phyloP scores from a whole-genome alignment of 2,797 vertebrate genomes.

The Gobio occitaniae region DNA sequence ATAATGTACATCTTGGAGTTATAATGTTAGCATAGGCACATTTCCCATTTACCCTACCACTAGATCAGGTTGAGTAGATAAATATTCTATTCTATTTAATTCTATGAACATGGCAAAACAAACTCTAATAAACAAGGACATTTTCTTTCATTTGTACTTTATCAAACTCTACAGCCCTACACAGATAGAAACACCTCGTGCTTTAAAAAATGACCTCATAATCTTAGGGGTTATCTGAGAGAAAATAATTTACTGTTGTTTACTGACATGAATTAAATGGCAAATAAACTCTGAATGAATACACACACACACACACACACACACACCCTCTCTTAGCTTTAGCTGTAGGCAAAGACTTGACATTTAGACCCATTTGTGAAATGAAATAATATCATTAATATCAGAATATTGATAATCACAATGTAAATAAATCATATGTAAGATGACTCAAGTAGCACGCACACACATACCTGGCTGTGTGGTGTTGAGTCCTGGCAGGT shows the following conservation, averaged over 20 bases:
- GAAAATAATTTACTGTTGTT: constrained; percentile 44
- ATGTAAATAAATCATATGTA: background rate
- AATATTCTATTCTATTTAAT: background rate
- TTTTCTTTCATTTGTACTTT: constrained; percentile 8
- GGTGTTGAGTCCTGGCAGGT: constrained; percentile 83
- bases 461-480: constrained; percentile 77
- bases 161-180: constrained; percentile 7
- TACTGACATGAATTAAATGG: constrained; percentile 50
- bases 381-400: background rate
- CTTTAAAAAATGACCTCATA: constrained; percentile 20
- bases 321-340: background rate
- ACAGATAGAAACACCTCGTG: background rate
- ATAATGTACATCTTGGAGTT: background rate
- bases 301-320: background rate
- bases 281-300: constrained; percentile 49
- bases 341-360: constrained; percentile 16
- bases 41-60: background rate
- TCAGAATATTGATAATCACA: background rate
- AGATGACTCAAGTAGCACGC: constrained; percentile 1
- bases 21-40: background rate
- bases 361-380: background rate
- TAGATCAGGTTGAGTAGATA: background rate
- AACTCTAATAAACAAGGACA: background rate
- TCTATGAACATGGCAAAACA: background rate
- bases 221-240: constrained; percentile 36